Evolutionary conservation across 2,797 vertebrate species (phyloP).

Genomic region (Spondyliosoma cantharus): DNA sequence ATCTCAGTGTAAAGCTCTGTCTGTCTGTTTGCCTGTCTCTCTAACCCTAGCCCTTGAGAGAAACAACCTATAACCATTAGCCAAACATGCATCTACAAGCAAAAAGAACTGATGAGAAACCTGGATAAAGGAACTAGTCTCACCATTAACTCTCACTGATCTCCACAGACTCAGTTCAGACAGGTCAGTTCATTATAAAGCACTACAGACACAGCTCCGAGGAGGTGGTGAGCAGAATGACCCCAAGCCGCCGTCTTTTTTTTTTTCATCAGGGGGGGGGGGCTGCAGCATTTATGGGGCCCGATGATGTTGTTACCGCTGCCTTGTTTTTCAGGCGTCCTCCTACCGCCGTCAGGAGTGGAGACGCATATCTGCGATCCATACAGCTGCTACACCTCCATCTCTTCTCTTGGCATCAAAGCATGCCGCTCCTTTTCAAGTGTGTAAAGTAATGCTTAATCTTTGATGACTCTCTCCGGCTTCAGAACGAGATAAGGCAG

Average conservation of each 20-base stretch:
- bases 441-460: conserved; percentile 10
- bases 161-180: not conserved
- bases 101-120: no score
- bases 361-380: conserved; percentile 10
- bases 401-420: conserved; percentile 26
- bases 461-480: conserved; percentile 32
- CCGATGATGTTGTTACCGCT: conserved; percentile 22
- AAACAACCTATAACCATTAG: no score
- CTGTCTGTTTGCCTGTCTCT: no score
- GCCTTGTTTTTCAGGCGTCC: conserved; percentile 10
- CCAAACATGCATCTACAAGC: no score
- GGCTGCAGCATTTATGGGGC: conserved; percentile 24
- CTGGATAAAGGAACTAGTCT: no score
- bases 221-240: conserved; percentile 10
- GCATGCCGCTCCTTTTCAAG: conserved; percentile 11
- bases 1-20: no score
- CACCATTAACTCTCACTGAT: no score
- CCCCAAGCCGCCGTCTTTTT: not conserved
- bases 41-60: no score
- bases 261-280: not conserved
- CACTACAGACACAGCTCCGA: not conserved
- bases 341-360: conserved; percentile 15
- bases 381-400: conserved; percentile 4
- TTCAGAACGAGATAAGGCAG: conserved; percentile 9
- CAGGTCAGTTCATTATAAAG: not conserved